Evolutionary conservation across 2,888 invertebrate genomes (phyloP).

Genomic region (Calephelis perditalis): DNA sequence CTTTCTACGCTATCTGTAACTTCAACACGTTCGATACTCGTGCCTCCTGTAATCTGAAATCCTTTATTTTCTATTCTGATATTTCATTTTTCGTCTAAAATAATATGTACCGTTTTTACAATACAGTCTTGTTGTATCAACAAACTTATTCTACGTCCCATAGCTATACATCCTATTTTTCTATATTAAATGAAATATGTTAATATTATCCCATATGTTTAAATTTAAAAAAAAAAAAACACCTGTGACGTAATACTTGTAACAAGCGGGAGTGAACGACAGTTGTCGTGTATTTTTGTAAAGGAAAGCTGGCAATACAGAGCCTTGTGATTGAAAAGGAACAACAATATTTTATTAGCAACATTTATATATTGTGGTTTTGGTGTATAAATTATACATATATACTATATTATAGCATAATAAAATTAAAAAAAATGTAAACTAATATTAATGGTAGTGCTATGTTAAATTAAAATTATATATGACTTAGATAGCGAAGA

Average conservation of each 20-base stretch:
- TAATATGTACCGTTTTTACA: no score
- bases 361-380: slow-evolving; percentile 34
- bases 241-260: not conserved
- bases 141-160: no score
- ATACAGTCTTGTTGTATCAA: no score
- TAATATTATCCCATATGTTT: no score
- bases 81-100: no score
- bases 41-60: no score
- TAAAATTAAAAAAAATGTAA: slow-evolving; percentile 40
- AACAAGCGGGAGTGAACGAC: not conserved
- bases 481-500: slow-evolving; percentile 42
- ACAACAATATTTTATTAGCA: slow-evolving; percentile 32
- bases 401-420: slow-evolving; percentile 32
- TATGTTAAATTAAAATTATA: slow-evolving; percentile 32
- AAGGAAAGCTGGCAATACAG: slow-evolving; percentile 15
- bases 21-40: no score
- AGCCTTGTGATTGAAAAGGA: slow-evolving; percentile 40
- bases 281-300: slow-evolving; percentile 10
- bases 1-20: no score
- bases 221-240: no score
- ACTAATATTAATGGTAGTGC: slow-evolving; percentile 42
- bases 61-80: no score
- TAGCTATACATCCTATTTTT: no score
- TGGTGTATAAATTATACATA: slow-evolving; percentile 38
- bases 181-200: no score